Evolutionary conservation across 2,113 vertebrate genomes (phyloP), one percentile per base, ranked within the genome.

Genomic region (Datnioides undecimradiatus): DNA sequence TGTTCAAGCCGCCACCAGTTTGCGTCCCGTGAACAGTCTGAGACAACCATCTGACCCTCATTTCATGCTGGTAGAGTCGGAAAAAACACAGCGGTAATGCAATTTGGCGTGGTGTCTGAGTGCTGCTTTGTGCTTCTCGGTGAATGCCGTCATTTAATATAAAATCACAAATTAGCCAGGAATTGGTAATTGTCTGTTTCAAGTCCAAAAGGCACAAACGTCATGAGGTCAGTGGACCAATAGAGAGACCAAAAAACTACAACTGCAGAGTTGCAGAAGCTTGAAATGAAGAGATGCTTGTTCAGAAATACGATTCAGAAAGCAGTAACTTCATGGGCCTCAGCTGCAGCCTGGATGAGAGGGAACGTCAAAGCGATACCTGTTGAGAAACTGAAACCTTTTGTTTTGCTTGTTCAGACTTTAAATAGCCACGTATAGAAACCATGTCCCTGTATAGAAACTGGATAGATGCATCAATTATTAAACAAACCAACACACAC

Each of bases 41-140:
- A 80, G 87, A 51, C 72, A 51, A 82, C 38, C 80, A 51, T 62
- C 62, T 87, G 76, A 87, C 84, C 89, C 80, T 82, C 38, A 43
- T 76, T 80, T 78, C 38, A 33, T 40, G 54, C 67, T 55, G 57
- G 34, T 17, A 4, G 70, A 75, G 41, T 76, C 2, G 11, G 73
- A 68, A 80, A 80, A 81, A 82, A 72, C 48, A 46, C 33, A 25
- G 46, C 4, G 3, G 65, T 29, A 76, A 43, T 76, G 63, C 49
- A 52, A 73, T 80, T 66, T 78, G 68, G 29, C 1, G 6, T 12
- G 31, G 54, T 3, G 49, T 76, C 58, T n/a, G 7, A 60, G 76
- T 6, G 25, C 45, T 58, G 67, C 77, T 71, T 68, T 86, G 84
- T 75, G 72, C 54, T 59, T 51, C 68, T 38, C 21, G 0, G 31